phyloP scores from a whole-genome alignment of 2,888 invertebrate genomes.

The Calliphora vomitoria region DNA sequence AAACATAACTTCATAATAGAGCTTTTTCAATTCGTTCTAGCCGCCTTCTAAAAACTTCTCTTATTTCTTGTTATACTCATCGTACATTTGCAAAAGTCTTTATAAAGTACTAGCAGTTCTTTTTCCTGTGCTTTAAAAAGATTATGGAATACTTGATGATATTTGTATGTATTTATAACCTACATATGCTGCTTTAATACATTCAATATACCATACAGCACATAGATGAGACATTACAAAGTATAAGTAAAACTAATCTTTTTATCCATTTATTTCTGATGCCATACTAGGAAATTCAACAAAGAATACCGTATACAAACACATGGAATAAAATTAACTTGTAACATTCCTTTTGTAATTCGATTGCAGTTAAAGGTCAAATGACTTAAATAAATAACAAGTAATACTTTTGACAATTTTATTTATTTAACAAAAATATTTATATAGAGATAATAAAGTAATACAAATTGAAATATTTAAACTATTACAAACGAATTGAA shows the following conservation, averaged over 20 bases:
- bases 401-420: slow-evolving; percentile 16
- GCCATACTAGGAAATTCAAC: slow-evolving; percentile 19
- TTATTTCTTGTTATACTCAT: not conserved
- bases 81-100: not conserved
- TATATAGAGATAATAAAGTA: not conserved
- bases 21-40: not conserved
- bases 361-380: slow-evolving; percentile 52
- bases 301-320: not conserved
- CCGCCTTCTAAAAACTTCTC: not conserved
- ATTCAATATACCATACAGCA: slow-evolving; percentile 3
- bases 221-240: slow-evolving; percentile 30
- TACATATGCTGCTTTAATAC: slow-evolving; percentile 33
- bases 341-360: slow-evolving; percentile 22
- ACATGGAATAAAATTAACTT: slow-evolving; percentile 34
- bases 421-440: slow-evolving; percentile 10
- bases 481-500: not conserved
- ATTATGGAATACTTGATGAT: slow-evolving; percentile 52
- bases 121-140: slow-evolving; percentile 24
- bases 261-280: slow-evolving; percentile 51
- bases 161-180: slow-evolving; percentile 40
- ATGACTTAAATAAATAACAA: slow-evolving; percentile 48
- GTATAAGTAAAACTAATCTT: slow-evolving; percentile 59
- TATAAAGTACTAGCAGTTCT: slow-evolving; percentile 19
- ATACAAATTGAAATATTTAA: not conserved
- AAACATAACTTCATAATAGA: not conserved